Evolutionary conservation across 2,888 invertebrate genomes (phyloP).

Genomic region (Caenorhabditis imperialis): DNA sequence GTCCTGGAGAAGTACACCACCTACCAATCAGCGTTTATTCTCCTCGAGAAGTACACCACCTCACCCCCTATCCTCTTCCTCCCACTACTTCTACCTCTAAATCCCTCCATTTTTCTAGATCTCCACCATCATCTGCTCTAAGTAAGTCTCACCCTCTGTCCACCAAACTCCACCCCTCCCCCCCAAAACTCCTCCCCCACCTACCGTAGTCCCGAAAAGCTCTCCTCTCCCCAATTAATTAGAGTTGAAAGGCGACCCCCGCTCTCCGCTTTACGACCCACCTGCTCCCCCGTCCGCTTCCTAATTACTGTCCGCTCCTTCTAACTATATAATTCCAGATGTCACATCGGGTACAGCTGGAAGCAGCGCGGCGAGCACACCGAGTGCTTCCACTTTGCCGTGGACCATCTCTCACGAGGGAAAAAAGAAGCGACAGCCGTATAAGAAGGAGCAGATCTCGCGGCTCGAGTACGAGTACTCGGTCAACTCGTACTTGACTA

Average conservation of each 20-base stretch:
- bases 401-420: constrained; percentile 26
- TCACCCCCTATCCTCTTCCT: no score
- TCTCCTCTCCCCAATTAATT: constrained; percentile 33
- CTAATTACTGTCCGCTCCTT: neutral
- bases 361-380: constrained; percentile 10
- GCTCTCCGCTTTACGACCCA: constrained; percentile 27
- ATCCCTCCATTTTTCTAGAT: no score
- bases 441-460: constrained; percentile 43
- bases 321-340: constrained; percentile 10
- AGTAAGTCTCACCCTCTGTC: neutral
- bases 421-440: constrained; percentile 43
- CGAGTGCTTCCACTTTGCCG: constrained; percentile 9
- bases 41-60: no score
- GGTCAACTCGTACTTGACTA: constrained; percentile 25
- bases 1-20: no score
- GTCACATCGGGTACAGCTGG: constrained; percentile 12
- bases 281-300: constrained; percentile 22
- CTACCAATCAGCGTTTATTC: no score
- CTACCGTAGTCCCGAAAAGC: constrained; percentile 16
- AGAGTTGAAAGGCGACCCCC: constrained; percentile 45
- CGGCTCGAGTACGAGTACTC: constrained; percentile 37
- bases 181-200: constrained; percentile 3
- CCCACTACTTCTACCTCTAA: no score
- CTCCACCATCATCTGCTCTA: no score
- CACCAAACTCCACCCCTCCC: neutral